These are phyloP conservation scores for Kryptopterus vitreolus DNA, from an alignment of 2,797 vertebrate genomes.

Conservation along the genomic window DNA sequence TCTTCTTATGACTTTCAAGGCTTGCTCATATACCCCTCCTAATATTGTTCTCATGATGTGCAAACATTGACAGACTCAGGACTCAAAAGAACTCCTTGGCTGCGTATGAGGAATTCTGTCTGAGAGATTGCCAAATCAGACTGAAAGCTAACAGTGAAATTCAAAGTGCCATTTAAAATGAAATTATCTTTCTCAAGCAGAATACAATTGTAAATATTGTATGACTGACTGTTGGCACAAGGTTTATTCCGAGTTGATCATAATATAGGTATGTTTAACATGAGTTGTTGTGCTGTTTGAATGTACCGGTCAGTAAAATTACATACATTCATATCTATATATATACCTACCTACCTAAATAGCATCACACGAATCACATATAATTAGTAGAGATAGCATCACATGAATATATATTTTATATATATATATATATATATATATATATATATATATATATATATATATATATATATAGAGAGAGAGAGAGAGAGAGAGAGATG, in stretches of 20 bases:
- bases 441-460: too few relatives aligned
- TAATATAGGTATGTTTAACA: not conserved
- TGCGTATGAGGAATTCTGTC: not conserved
- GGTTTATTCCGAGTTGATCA: not conserved
- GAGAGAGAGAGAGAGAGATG: too few relatives aligned
- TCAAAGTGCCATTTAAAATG: not conserved
- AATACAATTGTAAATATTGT: constrained; percentile 15
- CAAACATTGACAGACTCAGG: constrained; percentile 15
- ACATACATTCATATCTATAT: too few relatives aligned
- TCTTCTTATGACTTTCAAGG: constrained; percentile 19
- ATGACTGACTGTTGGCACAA: not conserved
- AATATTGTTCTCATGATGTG: constrained; percentile 23
- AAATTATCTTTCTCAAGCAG: constrained; percentile 12
- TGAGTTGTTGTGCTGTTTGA: too few relatives aligned
- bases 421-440: too few relatives aligned
- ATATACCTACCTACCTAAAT: too few relatives aligned
- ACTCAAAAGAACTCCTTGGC: not conserved
- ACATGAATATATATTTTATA: too few relatives aligned
- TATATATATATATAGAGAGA: too few relatives aligned
- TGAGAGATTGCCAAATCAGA: not conserved
- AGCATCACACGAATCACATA: too few relatives aligned
- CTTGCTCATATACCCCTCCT: not conserved
- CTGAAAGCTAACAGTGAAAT: not conserved
- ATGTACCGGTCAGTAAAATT: too few relatives aligned
- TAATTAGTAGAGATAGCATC: too few relatives aligned